A percentile compares a stretch with the other conserved stretches of the same genome.
Evolutionary conservation across 2,113 vertebrate species (phyloP).

Genomic region (Morphnarchus princeps): DNA sequence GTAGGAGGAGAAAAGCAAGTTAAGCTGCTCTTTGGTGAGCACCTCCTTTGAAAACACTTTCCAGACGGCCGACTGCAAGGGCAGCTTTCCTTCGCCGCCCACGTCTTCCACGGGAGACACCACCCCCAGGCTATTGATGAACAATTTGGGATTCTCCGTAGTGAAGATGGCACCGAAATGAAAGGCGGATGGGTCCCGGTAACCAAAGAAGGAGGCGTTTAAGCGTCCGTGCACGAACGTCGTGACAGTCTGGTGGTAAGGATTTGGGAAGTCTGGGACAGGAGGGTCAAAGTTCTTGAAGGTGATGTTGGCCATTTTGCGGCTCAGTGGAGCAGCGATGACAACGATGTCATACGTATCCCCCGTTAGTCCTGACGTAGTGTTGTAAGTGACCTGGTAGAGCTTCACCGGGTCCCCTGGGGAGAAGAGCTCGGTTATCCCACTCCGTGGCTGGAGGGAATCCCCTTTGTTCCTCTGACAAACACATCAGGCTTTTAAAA

Average conservation of each 20-base stretch:
- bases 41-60: slow-evolving; percentile 81
- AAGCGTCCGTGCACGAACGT: slow-evolving; percentile 84
- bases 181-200: slow-evolving; percentile 64
- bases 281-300: slow-evolving; percentile 86
- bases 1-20: slow-evolving; percentile 80
- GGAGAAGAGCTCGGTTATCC: not conserved
- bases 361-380: slow-evolving; percentile 68
- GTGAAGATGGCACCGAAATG: slow-evolving; percentile 74
- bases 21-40: slow-evolving; percentile 78
- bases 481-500: not conserved
- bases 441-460: accelerated
- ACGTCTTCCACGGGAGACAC: slow-evolving; percentile 66
- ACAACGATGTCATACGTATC: slow-evolving; percentile 86
- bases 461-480: accelerated
- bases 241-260: slow-evolving; percentile 79
- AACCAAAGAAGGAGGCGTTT: slow-evolving; percentile 84
- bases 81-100: not conserved
- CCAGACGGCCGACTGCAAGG: slow-evolving; percentile 74
- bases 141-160: slow-evolving; percentile 71
- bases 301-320: slow-evolving; percentile 77
- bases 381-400: slow-evolving; percentile 70
- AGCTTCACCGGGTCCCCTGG: not conserved
- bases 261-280: slow-evolving; percentile 72
- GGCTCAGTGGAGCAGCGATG: slow-evolving; percentile 85
- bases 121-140: slow-evolving; percentile 77